These are phyloP conservation scores for Schizotus pectinicornis DNA, from an alignment of 2,888 invertebrate species.

Conservation along the genomic window DNA sequence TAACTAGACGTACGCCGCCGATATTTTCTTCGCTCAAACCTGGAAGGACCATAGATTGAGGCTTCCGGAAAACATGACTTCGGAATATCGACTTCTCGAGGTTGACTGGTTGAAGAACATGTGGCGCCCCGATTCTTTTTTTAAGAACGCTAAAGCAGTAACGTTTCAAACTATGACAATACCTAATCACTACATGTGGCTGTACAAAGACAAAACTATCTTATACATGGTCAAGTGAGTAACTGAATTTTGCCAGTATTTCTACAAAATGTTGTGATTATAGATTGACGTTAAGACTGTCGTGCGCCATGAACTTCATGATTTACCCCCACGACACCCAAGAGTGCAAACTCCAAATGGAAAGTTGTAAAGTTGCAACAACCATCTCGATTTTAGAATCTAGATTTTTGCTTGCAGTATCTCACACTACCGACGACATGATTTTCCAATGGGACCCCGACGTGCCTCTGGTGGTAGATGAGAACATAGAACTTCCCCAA, in stretches of 20 bases:
- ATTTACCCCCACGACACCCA: constrained; percentile 95
- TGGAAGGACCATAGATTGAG: constrained; percentile 90
- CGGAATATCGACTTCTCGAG: constrained; percentile 85
- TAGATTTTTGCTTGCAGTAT: constrained; percentile 68
- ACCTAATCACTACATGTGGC: constrained; percentile 92
- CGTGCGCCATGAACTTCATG: constrained; percentile 94
- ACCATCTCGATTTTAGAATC: background rate
- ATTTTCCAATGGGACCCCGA: constrained; percentile 93
- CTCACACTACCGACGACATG: constrained; percentile 93
- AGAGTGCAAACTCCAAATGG: constrained; percentile 93
- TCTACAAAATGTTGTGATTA: constrained; percentile 41
- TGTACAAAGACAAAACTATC: constrained; percentile 85
- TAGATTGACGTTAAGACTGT: constrained; percentile 81
- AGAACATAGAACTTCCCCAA: constrained; percentile 90
- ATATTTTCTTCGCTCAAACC: constrained; percentile 91
- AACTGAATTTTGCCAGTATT: background rate
- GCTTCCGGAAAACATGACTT: constrained; percentile 90
- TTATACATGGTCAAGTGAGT: constrained; percentile 85
- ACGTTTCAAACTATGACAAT: constrained; percentile 95
- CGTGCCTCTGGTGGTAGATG: constrained; percentile 86
- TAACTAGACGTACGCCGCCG: constrained; percentile 88
- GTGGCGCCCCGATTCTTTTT: constrained; percentile 94
- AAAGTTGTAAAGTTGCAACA: constrained; percentile 78
- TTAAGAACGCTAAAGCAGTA: constrained; percentile 92
- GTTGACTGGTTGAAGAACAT: constrained; percentile 91